Evolutionary conservation across 2,888 invertebrate genomes (phyloP), one percentile per base, ranked within the genome.

Genomic region (Neoaliturus tenellus): DNA sequence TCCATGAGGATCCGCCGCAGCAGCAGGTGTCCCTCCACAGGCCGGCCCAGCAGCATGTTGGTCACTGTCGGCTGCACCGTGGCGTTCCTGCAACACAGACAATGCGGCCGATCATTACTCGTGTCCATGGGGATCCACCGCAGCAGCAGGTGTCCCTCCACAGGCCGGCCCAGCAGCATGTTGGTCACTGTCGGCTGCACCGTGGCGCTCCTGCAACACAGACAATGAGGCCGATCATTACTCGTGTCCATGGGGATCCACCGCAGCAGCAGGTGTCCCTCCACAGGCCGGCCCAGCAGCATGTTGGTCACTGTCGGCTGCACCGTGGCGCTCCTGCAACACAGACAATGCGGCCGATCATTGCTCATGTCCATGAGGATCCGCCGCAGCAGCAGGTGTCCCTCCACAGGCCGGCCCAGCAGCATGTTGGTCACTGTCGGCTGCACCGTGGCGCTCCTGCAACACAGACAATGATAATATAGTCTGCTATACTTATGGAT

Each of bases 351-450:
- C n/a, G n/a, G n/a, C n/a, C n/a, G n/a, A n/a, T n/a, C n/a, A n/a
- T n/a, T n/a, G n/a, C n/a, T n/a, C n/a, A n/a, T n/a, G n/a, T 95
- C 94, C 67, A 98, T 91, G 0, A 96, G 95, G 89, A 98, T 95
- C 88, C 98, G 5, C 62, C 62, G 28, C 87, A 97, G 93, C 89
- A 95, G 94, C 91, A 97, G 91, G 89, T 97, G 95, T 0, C 94
- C 96, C 85, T 93, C 93, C 0, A 97, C 93, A 41, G 92, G 91
- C 89, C 94, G 93, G 0, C 97, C 98, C 86, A 93, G 93, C 39
- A 98, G 90, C 87, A 98, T 91, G 89, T 94, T 96, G 51, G 93
- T 94, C 88, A 98, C 93, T 0, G 96, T 96, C n/a, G 97, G 96
- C 75, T 94, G 93, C 20, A 91, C 92, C 92, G 93, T 81, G 44